Base-by-base conservation (phyloP, 2,888 invertebrate species). In the Parnassius apollo region DNA sequence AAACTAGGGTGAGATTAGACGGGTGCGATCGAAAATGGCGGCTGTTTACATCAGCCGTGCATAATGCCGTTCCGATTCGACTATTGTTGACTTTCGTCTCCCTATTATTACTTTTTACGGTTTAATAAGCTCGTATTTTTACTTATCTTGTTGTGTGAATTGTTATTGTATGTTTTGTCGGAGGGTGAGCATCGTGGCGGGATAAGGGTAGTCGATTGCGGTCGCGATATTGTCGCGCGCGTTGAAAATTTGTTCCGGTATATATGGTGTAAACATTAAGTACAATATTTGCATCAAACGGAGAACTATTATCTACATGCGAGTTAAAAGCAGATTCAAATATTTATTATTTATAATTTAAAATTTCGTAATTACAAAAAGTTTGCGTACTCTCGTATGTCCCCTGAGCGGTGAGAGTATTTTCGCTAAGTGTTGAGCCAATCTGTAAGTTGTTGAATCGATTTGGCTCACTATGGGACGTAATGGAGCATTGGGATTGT, bases 21-120 rank as follows among this genome's bases (percentile, higher is more conserved):
- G 74, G 76, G 74, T 77, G 73, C 73, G 69, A 71, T 69, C 71
- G 74, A 73, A 78, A 77, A 73, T 73, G 72, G 74, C 72, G 72
- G 71, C 72, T 65, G 68, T 71, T 71, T 67, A 76, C 71, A 71
- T 76, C 75, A 75, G 75, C 80, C 82, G 83, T 83, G 84, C 81
- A 86, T 86, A 82, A 85, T 81, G 81, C 76, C 68, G 72, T 73
- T 77, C 77, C 75, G 75, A 80, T 78, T 76, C 77, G 80, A 80
- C 84, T 81, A 82, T 86, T 91, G 91, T 91, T 91, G 91, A 91
- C 90, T 91, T 83, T 84, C 75, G 71, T 74, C 80, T 77, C 86
- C 88, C 88, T 77, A 88, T 86, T 90, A 90, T 89, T 88, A 87
- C 88, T 86, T 89, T 91, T 91, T 89, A 91, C 91, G 90, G 87